Conservation (phyloP, 2,888 invertebrate species). For the Nephrocerus scutellatus region DNA sequence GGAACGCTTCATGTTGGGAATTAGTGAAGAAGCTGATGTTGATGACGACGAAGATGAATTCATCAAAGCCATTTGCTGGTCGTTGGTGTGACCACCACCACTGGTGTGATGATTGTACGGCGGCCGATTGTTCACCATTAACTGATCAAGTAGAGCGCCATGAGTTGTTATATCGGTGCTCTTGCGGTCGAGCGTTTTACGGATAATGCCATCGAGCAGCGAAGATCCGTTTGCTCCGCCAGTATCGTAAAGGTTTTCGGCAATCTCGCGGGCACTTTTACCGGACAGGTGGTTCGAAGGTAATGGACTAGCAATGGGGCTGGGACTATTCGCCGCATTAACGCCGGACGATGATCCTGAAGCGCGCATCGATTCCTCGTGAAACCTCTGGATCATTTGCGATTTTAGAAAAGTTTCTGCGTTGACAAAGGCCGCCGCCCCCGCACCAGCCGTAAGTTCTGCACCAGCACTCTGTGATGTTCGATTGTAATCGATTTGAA, state of each 20-base stretch:
- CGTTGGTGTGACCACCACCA: constrained; percentile 13
- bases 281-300: constrained; percentile 32
- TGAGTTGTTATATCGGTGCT: constrained; percentile 48
- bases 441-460: no score
- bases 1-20: constrained; percentile 32
- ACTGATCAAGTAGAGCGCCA: constrained; percentile 58
- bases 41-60: constrained; percentile 11
- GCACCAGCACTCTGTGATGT: constrained; percentile 17
- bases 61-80: not conserved
- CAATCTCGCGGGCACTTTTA: constrained; percentile 54
- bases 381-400: constrained; percentile 72
- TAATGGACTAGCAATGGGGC: constrained; percentile 36
- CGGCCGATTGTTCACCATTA: constrained; percentile 54
- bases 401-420: no score
- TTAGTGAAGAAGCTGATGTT: constrained; percentile 6
- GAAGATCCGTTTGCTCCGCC: constrained; percentile 60
- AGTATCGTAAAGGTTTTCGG: constrained; percentile 58
- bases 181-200: constrained; percentile 67
- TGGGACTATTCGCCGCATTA: constrained; percentile 24
- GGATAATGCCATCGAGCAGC: constrained; percentile 76
- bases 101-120: constrained; percentile 34
- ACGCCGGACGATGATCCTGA: constrained; percentile 13
- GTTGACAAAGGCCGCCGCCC: no score
- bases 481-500: constrained; percentile 43
- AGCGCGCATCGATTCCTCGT: constrained; percentile 54